These are phyloP conservation scores for Chelmon rostratus DNA, from an alignment of 2,797 vertebrate species.

Conservation along the genomic window DNA sequence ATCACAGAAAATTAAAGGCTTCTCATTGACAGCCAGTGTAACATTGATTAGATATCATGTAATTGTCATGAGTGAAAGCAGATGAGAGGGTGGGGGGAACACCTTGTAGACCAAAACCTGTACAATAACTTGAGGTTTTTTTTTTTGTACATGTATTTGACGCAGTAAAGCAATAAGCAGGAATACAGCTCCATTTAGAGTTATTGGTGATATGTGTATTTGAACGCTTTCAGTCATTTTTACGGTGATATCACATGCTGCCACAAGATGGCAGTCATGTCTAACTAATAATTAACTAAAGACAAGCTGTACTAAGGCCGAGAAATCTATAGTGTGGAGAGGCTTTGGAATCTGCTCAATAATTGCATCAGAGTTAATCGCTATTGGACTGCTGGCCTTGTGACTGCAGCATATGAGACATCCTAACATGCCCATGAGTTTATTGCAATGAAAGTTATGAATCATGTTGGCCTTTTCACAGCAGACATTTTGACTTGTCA, in stretches of 20 bases:
- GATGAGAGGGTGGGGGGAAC: not conserved
- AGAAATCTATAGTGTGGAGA: not conserved
- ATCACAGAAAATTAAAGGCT: not conserved
- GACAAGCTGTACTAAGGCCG: not conserved
- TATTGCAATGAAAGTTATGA: not conserved
- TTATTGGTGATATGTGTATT: not conserved
- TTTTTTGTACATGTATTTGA: not conserved
- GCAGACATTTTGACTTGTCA: not conserved
- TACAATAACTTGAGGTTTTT: not conserved
- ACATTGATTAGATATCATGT: not conserved
- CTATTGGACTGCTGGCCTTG: not conserved
- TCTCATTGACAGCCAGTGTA: not conserved
- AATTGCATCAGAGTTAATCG: not conserved
- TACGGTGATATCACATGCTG: not conserved
- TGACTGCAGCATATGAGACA: not conserved
- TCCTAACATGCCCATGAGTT: not conserved
- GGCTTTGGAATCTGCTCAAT: not conserved
- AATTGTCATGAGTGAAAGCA: constrained; percentile 6
- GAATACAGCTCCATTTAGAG: not conserved
- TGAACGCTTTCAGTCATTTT: not conserved
- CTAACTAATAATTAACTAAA: constrained; percentile 25
- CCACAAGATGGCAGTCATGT: constrained; percentile 67
- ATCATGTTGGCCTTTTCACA: not conserved
- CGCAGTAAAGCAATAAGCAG: not conserved
- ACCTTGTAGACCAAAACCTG: not conserved